phyloP scores from a whole-genome alignment of 1,140 invertebrate genomes.

The Cydia splendana region DNA sequence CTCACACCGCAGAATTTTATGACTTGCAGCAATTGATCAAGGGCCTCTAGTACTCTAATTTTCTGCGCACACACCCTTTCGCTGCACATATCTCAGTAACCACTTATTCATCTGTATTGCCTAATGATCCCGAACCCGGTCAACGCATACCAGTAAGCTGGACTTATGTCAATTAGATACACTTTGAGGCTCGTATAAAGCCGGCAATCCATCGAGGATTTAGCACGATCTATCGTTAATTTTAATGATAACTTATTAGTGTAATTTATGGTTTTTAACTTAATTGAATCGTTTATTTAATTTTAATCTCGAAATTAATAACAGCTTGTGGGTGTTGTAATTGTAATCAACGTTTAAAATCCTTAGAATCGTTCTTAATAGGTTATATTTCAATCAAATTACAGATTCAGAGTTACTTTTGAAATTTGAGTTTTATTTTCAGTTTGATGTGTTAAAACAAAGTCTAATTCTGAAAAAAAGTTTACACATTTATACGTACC shows the following conservation, averaged over 20 bases:
- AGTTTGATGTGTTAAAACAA: too few species aligned
- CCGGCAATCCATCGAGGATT: conserved; percentile 1
- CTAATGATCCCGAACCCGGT: conserved; percentile 15
- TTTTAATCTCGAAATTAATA: neutral
- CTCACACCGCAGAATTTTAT: neutral
- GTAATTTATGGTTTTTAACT: conserved; percentile 2
- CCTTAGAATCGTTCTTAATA: too few species aligned
- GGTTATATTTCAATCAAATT: too few species aligned
- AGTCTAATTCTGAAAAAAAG: too few species aligned
- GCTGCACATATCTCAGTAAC: conserved; percentile 10
- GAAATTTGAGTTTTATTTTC: too few species aligned
- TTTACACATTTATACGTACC: too few species aligned
- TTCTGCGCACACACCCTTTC: conserved; percentile 3
- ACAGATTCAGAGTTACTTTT: too few species aligned
- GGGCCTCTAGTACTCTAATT: conserved; percentile 4
- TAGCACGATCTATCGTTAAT: neutral
- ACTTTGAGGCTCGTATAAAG: conserved; percentile 4
- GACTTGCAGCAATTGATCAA: neutral
- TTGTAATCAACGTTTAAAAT: neutral
- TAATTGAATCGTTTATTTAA: neutral
- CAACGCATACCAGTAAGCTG: conserved; percentile 9
- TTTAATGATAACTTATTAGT: conserved; percentile 17
- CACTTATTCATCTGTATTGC: conserved; percentile 14
- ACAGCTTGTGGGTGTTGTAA: neutral
- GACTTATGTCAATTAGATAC: conserved; percentile 19